Percentiles rank a stretch among this genome's conserved stretches.
Evolutionary conservation across 2,113 vertebrate genomes (phyloP).

Genomic region (Columbina picui): DNA sequence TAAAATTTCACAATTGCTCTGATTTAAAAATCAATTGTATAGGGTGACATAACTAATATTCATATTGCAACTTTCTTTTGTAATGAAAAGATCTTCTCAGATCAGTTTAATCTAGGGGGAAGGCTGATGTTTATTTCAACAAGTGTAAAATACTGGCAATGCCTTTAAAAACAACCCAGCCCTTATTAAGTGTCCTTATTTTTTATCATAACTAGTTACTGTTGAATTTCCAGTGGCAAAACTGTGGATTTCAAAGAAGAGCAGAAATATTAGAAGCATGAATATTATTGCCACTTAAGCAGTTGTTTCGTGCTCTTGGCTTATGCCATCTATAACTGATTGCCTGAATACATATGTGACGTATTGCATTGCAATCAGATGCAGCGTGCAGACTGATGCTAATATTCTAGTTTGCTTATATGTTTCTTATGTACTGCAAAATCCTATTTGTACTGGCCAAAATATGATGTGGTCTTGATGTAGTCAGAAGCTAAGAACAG

Average conservation of each 20-base stretch:
- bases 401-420: fast-evolving
- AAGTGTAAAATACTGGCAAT: neutral
- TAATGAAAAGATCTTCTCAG: neutral
- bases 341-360: neutral
- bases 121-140: neutral
- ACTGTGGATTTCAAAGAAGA: neutral
- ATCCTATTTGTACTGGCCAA: neutral
- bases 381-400: neutral
- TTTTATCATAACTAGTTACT: neutral
- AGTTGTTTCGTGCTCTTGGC: neutral
- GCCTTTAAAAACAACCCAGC: neutral
- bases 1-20: neutral
- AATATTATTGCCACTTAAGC: neutral
- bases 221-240: neutral
- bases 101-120: neutral
- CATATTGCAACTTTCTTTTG: neutral
- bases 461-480: fast-evolving
- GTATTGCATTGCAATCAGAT: neutral
- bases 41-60: neutral
- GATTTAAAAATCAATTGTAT: neutral
- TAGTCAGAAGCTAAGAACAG: neutral
- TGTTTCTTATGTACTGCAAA: neutral
- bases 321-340: neutral
- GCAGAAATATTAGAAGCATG: neutral
- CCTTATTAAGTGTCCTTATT: neutral